phyloP scores from a whole-genome alignment of 1,140 invertebrate species.

The Pseudomyrmex cubaensis region DNA sequence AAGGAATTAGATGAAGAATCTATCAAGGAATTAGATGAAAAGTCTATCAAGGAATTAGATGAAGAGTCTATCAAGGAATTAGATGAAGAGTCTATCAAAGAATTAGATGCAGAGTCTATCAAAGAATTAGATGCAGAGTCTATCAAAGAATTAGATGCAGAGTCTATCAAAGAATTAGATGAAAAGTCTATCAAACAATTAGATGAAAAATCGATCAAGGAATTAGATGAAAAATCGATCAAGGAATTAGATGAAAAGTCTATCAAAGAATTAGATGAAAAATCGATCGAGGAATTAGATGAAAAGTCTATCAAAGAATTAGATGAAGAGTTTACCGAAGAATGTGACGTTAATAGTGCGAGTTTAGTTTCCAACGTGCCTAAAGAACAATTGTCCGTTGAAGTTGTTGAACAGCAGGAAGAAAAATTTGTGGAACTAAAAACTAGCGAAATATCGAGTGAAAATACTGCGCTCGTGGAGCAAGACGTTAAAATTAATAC shows the following conservation, averaged over 20 bases:
- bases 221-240: no score
- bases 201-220: no score
- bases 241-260: constrained; percentile 12
- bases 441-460: neutral
- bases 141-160: neutral
- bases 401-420: constrained; percentile 20
- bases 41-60: no score
- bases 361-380: neutral
- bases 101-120: neutral
- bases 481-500: constrained; percentile 10
- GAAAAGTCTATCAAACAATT: neutral
- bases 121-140: constrained; percentile 35
- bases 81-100: neutral
- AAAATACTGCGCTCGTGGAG: neutral
- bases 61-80: constrained; percentile 21
- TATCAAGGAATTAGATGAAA: no score
- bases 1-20: no score
- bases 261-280: no score
- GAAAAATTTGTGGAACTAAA: neutral
- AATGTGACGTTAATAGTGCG: constrained; percentile 11
- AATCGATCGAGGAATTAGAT: no score
- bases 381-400: neutral
- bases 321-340: neutral
- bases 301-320: no score
- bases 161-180: constrained; percentile 2